Percentiles rank a stretch among this genome's conserved stretches.
Evolutionary conservation across 2,888 invertebrate species (phyloP).

Genomic region (Nemoura dubitans): DNA sequence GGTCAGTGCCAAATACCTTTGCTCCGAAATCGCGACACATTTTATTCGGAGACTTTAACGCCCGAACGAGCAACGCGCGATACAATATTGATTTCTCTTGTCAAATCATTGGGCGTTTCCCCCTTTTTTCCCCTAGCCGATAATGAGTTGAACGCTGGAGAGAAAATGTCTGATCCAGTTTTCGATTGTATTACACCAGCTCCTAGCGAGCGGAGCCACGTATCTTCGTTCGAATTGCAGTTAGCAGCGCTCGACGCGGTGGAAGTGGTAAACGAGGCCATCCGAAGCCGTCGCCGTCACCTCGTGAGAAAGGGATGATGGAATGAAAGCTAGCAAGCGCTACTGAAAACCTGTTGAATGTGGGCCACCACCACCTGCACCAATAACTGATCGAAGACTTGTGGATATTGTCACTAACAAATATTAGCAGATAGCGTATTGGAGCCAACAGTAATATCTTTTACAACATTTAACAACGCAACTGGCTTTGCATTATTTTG

Average conservation of each 20-base stretch:
- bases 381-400: conserved; percentile 8
- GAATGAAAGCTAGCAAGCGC: conserved; percentile 19
- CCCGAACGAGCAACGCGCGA: background rate
- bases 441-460: no score
- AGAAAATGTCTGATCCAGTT: conserved; percentile 36
- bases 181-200: background rate
- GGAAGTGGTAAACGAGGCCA: conserved; percentile 38
- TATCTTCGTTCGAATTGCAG: conserved; percentile 24
- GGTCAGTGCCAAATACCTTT: no score
- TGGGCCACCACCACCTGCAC: conserved; percentile 25
- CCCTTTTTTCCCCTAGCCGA: conserved; percentile 20
- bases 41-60: conserved; percentile 1
- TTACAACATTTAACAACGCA: background rate
- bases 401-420: background rate
- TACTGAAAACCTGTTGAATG: conserved; percentile 27
- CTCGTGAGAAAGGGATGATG: conserved; percentile 35
- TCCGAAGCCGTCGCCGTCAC: background rate
- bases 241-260: background rate
- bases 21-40: background rate
- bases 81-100: conserved; percentile 36
- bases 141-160: background rate
- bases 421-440: background rate
- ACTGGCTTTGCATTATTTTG: background rate
- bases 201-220: background rate
- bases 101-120: conserved; percentile 35